phyloP scores from a whole-genome alignment of 2,113 vertebrate genomes.

The Myodes glareolus region DNA sequence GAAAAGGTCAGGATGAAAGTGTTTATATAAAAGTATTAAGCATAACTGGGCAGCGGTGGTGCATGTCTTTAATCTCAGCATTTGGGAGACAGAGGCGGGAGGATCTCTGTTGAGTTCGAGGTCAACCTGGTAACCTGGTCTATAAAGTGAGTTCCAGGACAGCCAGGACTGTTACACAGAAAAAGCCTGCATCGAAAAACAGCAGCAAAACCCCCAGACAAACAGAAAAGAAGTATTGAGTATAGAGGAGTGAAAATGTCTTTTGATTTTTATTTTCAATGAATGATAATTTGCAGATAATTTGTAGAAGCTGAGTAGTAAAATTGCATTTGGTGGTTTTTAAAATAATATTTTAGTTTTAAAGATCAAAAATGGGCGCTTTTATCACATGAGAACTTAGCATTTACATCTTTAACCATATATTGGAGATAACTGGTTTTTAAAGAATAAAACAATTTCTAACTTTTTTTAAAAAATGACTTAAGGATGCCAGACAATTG shows the following conservation, averaged over 20 bases:
- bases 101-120: background rate
- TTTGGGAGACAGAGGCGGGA: background rate
- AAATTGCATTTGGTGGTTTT: slow-evolving; percentile 33
- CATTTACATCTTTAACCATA: background rate
- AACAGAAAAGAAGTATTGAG: background rate
- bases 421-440: slow-evolving; percentile 33
- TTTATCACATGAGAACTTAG: background rate
- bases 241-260: slow-evolving; percentile 21
- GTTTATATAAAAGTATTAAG: background rate
- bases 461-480: slow-evolving; percentile 39
- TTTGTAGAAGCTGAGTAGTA: slow-evolving; percentile 26
- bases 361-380: slow-evolving; percentile 10
- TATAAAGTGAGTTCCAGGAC: background rate
- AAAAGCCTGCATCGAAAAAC: background rate
- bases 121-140: background rate
- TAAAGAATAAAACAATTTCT: slow-evolving; percentile 4
- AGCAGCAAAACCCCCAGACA: accelerated
- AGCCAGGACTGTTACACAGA: background rate
- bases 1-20: background rate
- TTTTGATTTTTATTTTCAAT: background rate
- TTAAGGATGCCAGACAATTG: background rate
- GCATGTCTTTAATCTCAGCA: background rate
- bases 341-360: slow-evolving; percentile 33
- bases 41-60: background rate
- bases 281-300: slow-evolving; percentile 5